These are phyloP conservation scores for Drosophila peninsularis DNA, from an alignment of 2,888 invertebrate genomes.

Conservation along the genomic window DNA sequence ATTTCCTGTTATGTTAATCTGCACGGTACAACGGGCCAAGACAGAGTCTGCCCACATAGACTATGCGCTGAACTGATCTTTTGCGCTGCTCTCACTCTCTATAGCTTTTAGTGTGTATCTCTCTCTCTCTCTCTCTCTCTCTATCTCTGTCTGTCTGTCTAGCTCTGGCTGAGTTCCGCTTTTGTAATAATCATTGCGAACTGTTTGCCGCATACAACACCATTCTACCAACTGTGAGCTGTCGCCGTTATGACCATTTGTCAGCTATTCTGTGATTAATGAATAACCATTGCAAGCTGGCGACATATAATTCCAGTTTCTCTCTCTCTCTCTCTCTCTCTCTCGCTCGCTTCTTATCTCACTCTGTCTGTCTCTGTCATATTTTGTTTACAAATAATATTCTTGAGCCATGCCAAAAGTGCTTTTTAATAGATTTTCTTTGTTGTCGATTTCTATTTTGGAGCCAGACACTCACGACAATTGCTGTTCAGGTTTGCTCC, in stretches of 20 bases:
- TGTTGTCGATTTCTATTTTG: slow-evolving; percentile 36
- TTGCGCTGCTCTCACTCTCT: slow-evolving; percentile 7
- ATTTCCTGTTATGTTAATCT: slow-evolving; percentile 61
- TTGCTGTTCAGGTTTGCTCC: slow-evolving; percentile 22
- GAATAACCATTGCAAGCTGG: slow-evolving; percentile 58
- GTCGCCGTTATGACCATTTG: slow-evolving; percentile 73
- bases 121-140: neutral
- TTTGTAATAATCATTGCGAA: slow-evolving; percentile 52
- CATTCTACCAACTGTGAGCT: slow-evolving; percentile 37
- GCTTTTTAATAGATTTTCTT: slow-evolving; percentile 49
- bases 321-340: neutral
- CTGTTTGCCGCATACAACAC: slow-evolving; percentile 38
- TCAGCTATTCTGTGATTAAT: slow-evolving; percentile 73
- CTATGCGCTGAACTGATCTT: slow-evolving; percentile 3
- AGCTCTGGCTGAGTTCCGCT: slow-evolving; percentile 54
- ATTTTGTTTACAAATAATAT: slow-evolving; percentile 32
- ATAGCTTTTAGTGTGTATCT: neutral
- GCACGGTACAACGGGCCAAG: slow-evolving; percentile 5
- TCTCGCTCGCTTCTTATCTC: neutral
- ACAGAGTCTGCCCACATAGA: slow-evolving; percentile 52
- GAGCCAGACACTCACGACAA: slow-evolving; percentile 38
- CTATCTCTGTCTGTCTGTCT: neutral
- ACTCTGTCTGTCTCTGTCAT: neutral
- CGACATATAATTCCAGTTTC: slow-evolving; percentile 60
- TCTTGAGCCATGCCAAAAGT: slow-evolving; percentile 42